Percentiles rank a stretch among this genome's conserved stretches.
Conservation (phyloP, 2,797 vertebrate species). For the Fundulus diaphanus region DNA sequence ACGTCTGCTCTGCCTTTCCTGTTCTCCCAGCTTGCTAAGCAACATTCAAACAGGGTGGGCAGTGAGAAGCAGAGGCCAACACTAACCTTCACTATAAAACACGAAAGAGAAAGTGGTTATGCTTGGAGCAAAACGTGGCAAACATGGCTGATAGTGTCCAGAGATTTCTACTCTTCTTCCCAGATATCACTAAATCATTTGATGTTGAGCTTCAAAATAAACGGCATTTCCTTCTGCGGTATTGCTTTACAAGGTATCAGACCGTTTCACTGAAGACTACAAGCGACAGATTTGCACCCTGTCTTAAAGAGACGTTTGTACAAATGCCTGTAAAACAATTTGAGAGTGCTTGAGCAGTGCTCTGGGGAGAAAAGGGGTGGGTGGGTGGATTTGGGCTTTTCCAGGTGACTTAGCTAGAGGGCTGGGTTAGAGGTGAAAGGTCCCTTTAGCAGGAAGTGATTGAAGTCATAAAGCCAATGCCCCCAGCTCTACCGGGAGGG, state of each 20-base stretch:
- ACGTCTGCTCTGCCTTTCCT: slow-evolving; percentile 83
- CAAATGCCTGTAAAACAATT: slow-evolving; percentile 37
- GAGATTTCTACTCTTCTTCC: slow-evolving; percentile 44
- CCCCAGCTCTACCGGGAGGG: slow-evolving; percentile 20
- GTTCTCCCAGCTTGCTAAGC: slow-evolving; percentile 83
- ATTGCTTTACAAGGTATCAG: slow-evolving; percentile 18
- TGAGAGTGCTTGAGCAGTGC: background rate
- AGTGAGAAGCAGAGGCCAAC: slow-evolving; percentile 27
- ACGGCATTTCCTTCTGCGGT: slow-evolving; percentile 17
- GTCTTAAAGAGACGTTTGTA: slow-evolving; percentile 14
- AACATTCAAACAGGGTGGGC: slow-evolving; percentile 73
- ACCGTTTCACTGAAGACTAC: slow-evolving; percentile 29
- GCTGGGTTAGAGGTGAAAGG: slow-evolving; percentile 40
- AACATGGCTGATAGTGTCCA: background rate
- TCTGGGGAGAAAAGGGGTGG: background rate
- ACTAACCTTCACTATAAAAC: slow-evolving; percentile 40
- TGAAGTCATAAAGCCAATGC: slow-evolving; percentile 30
- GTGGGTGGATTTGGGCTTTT: slow-evolving; percentile 28
- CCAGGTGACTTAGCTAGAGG: slow-evolving; percentile 13
- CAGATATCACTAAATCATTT: slow-evolving; percentile 23
- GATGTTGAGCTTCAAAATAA: slow-evolving; percentile 27
- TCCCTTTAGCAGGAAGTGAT: slow-evolving; percentile 54
- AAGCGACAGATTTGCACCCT: slow-evolving; percentile 22
- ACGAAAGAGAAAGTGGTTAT: slow-evolving; percentile 8
- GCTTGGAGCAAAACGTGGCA: background rate